phyloP scores from a whole-genome alignment of 2,113 vertebrate genomes.

The Eublepharis macularius region DNA sequence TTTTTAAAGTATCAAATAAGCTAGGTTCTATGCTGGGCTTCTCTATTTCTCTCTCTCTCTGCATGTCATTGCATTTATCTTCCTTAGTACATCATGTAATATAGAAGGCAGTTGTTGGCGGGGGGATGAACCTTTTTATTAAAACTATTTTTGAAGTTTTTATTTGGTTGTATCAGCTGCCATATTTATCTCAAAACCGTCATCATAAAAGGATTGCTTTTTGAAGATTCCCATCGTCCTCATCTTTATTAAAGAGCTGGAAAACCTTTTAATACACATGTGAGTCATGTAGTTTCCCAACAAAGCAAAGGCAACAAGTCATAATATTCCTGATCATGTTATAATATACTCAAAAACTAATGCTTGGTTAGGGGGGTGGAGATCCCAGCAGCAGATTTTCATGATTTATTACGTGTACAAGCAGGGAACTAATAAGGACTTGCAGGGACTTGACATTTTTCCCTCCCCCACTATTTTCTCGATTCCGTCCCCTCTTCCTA shows the following conservation, averaged over 20 bases:
- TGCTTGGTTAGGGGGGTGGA: neutral
- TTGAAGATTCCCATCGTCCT: neutral
- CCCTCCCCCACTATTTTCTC: too few relatives aligned
- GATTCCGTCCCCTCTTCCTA: too few relatives aligned
- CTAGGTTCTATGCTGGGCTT: neutral
- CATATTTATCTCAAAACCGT: neutral
- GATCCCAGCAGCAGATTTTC: neutral
- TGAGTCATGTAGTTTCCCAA: neutral
- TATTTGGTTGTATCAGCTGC: neutral
- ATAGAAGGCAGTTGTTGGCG: neutral
- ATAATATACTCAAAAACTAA: neutral
- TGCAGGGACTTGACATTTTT: too few relatives aligned
- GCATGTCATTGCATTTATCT: neutral
- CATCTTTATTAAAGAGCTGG: neutral
- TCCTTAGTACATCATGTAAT: neutral
- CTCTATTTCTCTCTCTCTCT: neutral
- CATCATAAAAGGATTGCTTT: neutral
- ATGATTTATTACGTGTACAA: neutral
- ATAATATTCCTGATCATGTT: slow-evolving; percentile 21
- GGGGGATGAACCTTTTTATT: too few relatives aligned
- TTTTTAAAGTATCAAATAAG: neutral
- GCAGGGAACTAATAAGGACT: too few relatives aligned
- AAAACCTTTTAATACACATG: neutral
- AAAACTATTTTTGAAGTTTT: neutral
- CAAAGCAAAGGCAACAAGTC: slow-evolving; percentile 4